phyloP scores from a whole-genome alignment of 37 sponge, comb jelly and placozoan genomes.

The Aphrocallistes beatrix region DNA sequence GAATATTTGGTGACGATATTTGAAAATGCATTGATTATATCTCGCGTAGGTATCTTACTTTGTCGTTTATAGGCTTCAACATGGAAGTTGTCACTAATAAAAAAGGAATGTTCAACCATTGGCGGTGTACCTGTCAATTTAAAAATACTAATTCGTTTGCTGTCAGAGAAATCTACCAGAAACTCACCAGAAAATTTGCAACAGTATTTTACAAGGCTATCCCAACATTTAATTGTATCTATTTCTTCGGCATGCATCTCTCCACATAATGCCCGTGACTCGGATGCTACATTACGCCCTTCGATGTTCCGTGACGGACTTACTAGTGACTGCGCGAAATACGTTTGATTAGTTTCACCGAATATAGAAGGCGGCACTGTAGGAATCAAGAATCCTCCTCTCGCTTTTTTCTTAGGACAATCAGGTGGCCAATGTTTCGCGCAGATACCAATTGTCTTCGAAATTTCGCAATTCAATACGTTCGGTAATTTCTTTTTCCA shows the following conservation, averaged over 20 bases:
- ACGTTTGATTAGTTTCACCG: slow-evolving; percentile 14
- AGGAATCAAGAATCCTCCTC: slow-evolving; percentile 17
- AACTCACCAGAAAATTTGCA: not conserved
- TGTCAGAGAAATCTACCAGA: not conserved
- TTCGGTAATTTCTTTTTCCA: slow-evolving; percentile 6
- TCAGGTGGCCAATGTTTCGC: not conserved
- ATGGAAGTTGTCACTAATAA: not conserved
- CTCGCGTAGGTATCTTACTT: not conserved
- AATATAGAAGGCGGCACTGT: slow-evolving; percentile 1
- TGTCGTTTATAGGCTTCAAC: not conserved
- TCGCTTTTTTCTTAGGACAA: slow-evolving; percentile 8
- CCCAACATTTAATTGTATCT: slow-evolving; percentile 9
- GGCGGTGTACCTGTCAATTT: not conserved
- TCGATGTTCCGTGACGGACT: slow-evolving; percentile 17
- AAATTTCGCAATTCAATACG: not conserved
- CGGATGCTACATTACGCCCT: not conserved
- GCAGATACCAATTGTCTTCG: slow-evolving; percentile 6
- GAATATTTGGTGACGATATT: not conserved
- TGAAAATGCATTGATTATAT: not conserved
- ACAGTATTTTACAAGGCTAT: slow-evolving; percentile 2
- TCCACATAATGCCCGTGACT: slow-evolving; percentile 14
- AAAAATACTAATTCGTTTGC: not conserved
- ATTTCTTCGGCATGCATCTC: slow-evolving; percentile 14
- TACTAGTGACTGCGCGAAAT: slow-evolving; percentile 11
- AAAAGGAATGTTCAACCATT: not conserved